Evolutionary conservation across 2,797 vertebrate genomes (phyloP).

Genomic region (Psittacula derbiana): DNA sequence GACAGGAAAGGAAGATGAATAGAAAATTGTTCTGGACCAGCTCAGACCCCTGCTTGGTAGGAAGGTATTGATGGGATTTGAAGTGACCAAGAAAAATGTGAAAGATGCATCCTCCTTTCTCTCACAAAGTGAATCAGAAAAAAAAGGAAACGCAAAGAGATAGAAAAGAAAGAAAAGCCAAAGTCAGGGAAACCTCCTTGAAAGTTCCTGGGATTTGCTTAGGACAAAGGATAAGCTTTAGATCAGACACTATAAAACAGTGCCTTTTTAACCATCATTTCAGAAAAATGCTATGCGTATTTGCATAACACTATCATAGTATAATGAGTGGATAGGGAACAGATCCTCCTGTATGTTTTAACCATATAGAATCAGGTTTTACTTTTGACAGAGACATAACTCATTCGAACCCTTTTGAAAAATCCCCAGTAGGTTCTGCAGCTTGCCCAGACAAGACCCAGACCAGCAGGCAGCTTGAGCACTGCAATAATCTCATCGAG

Average conservation of each 20-base stretch:
- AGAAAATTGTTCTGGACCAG: slow-evolving; percentile 66
- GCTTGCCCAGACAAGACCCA: not conserved
- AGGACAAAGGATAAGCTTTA: not conserved
- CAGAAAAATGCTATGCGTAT: not conserved
- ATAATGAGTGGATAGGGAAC: not conserved
- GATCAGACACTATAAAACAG: not conserved
- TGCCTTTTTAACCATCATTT: not conserved
- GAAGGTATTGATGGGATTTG: slow-evolving; percentile 72
- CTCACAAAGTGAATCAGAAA: not conserved
- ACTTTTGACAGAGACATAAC: not conserved
- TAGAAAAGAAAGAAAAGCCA: not conserved
- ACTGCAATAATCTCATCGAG: not conserved
- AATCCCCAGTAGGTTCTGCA: not conserved
- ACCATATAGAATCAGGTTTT: not conserved
- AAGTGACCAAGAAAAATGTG: slow-evolving; percentile 72
- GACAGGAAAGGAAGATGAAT: slow-evolving; percentile 73
- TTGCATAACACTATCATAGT: not conserved
- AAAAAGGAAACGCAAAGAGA: not conserved
- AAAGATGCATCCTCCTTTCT: slow-evolving; percentile 53
- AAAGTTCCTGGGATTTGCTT: not conserved
- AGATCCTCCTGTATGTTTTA: not conserved
- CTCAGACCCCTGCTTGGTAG: slow-evolving; percentile 40
- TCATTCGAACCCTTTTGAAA: not conserved
- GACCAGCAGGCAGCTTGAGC: not conserved
- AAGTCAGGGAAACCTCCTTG: slow-evolving; percentile 19